Evolutionary conservation across 2,797 vertebrate species (phyloP).

Genomic region (Pipistrellus pipistrellus): DNA sequence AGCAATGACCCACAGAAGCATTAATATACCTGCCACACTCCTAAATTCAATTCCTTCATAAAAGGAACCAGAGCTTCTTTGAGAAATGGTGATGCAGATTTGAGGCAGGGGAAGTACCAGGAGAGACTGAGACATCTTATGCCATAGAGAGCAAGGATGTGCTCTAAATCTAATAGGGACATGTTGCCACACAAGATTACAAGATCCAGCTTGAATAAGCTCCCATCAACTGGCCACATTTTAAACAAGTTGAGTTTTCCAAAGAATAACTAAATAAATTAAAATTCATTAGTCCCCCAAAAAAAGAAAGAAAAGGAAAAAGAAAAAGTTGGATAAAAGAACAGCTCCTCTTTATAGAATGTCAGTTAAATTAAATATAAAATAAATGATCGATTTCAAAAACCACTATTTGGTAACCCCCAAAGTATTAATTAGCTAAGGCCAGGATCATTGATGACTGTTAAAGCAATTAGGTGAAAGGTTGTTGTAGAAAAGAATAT

Average conservation of each 20-base stretch:
- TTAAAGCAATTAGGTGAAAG: background rate
- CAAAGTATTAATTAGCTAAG: background rate
- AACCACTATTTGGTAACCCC: background rate
- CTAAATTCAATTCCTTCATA: background rate
- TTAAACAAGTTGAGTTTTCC: background rate
- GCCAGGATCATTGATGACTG: background rate
- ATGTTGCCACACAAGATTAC: background rate
- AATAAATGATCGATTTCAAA: conserved; percentile 30
- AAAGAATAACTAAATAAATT: background rate
- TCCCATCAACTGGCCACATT: background rate
- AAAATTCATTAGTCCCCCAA: background rate
- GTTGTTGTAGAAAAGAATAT: background rate
- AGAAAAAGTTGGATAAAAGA: background rate
- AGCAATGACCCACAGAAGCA: background rate
- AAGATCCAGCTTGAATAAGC: background rate
- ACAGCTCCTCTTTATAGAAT: background rate
- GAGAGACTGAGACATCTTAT: background rate
- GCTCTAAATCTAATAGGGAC: background rate
- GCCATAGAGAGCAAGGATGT: background rate
- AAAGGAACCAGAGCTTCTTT: background rate
- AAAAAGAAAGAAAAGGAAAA: background rate
- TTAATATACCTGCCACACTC: background rate
- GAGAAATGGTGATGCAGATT: background rate
- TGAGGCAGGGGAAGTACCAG: background rate
- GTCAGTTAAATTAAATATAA: conserved; percentile 7